Evolutionary conservation across 1,140 invertebrate genomes (phyloP).

Genomic region (Oedothorax gibbosus): DNA sequence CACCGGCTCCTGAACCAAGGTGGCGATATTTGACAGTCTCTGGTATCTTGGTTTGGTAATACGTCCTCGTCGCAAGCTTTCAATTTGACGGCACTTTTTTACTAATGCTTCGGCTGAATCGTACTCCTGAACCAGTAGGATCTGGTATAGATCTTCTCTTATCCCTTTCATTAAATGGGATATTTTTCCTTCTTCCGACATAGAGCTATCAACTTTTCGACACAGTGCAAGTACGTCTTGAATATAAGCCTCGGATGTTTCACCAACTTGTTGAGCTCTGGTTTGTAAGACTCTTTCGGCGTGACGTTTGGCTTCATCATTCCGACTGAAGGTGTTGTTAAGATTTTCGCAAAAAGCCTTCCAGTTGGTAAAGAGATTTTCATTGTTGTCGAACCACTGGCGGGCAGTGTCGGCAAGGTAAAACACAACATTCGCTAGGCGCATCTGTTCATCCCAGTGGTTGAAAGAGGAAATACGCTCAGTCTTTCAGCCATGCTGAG

Average conservation of each 20-base stretch:
- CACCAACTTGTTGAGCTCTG: neutral
- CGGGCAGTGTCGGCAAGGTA: neutral
- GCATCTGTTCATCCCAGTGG: conserved; percentile 20
- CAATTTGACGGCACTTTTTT: conserved; percentile 11
- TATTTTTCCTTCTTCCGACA: neutral
- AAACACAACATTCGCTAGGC: conserved; percentile 9
- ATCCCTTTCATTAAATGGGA: neutral
- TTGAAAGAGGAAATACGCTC: conserved; percentile 2
- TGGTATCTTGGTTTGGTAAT: conserved; percentile 6
- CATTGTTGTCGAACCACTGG: neutral
- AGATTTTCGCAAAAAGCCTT: neutral
- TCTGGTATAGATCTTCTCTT: conserved; percentile 1
- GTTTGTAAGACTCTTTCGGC: neutral
- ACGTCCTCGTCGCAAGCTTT: conserved; percentile 17
- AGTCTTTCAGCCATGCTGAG: conserved; percentile 11
- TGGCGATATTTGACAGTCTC: conserved; percentile 3
- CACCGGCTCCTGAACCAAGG: neutral
- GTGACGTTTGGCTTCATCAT: neutral
- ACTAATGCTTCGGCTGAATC: neutral
- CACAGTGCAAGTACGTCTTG: conserved; percentile 19
- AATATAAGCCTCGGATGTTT: conserved; percentile 2
- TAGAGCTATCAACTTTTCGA: neutral
- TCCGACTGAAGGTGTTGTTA: neutral
- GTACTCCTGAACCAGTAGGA: conserved; percentile 1
- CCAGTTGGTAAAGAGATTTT: neutral